phyloP scores from a whole-genome alignment of 2,888 invertebrate genomes.

The Prenolepis imparis region DNA sequence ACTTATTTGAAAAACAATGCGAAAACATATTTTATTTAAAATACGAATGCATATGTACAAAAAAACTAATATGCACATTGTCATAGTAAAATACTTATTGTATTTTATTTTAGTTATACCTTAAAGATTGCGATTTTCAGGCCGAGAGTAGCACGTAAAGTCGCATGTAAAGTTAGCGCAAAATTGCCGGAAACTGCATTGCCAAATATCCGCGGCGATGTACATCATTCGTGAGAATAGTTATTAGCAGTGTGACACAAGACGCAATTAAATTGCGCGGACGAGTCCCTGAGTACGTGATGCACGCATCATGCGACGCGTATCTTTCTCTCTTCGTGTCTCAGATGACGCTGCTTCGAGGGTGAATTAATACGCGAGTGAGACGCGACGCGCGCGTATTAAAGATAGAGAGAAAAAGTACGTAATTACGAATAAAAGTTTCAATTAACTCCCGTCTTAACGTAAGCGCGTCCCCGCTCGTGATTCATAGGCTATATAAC shows the following conservation, averaged over 20 bases:
- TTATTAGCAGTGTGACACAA: conserved; percentile 53
- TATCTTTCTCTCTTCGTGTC: not conserved
- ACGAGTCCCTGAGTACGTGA: conserved; percentile 29
- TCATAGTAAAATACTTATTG: not conserved
- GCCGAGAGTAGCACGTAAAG: not conserved
- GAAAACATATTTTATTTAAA: not conserved
- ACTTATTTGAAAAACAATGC: not conserved
- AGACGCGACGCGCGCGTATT: conserved; percentile 18
- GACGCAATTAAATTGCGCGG: conserved; percentile 48
- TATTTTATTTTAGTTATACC: not conserved
- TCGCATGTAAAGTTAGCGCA: conserved; percentile 27
- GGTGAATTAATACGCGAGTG: conserved; percentile 42
- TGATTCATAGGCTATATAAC: conserved; percentile 76
- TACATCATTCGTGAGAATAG: conserved; percentile 36
- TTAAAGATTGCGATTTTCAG: conserved; percentile 6
- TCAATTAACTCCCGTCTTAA: conserved; percentile 74
- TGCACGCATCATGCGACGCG: conserved; percentile 28
- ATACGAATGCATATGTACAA: not conserved
- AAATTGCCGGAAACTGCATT: conserved; percentile 49
- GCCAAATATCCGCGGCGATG: conserved; percentile 51
- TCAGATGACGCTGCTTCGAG: conserved; percentile 4
- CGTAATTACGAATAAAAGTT: conserved; percentile 77
- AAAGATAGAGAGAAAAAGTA: conserved; percentile 36
- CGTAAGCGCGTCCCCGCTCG: conserved; percentile 64
- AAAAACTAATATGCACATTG: not conserved